Percentiles rank a stretch among this genome's conserved stretches.
These are phyloP conservation scores for Erpetoichthys calabaricus DNA, from an alignment of 2,797 vertebrate species.

Conservation along the genomic window DNA sequence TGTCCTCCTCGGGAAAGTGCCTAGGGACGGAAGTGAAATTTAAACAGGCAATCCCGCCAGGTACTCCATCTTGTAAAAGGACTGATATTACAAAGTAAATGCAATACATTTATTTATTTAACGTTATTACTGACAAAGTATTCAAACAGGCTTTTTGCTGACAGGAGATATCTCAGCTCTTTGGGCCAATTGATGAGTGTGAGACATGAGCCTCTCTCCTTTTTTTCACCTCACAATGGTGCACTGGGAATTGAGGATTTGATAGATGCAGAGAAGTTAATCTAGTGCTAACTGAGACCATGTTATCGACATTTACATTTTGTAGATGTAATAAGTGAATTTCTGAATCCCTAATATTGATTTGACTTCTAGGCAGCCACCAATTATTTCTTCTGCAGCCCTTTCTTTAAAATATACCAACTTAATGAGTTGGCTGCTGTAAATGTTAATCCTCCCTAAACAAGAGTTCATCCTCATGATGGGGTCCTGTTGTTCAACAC, in stretches of 20 bases:
- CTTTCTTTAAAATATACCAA: no score
- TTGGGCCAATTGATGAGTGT: constrained; percentile 30
- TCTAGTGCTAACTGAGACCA: constrained; percentile 2
- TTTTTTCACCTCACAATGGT: constrained; percentile 8
- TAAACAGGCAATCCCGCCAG: constrained; percentile 42
- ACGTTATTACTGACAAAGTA: constrained; percentile 43
- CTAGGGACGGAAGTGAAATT: constrained; percentile 43
- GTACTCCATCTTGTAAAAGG: constrained; percentile 44
- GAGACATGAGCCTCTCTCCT: constrained; percentile 16
- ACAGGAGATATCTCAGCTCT: constrained; percentile 31
- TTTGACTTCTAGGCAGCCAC: constrained; percentile 13
- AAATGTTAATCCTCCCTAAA: no score
- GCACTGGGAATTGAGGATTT: neutral
- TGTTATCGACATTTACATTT: constrained; percentile 10
- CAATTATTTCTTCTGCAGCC: constrained; percentile 9
- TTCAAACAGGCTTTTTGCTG: constrained; percentile 45
- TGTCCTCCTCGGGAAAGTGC: constrained; percentile 36
- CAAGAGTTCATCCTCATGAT: no score
- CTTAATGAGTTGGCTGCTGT: no score
- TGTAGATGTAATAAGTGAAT: constrained; percentile 1
- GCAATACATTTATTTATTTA: constrained; percentile 48
- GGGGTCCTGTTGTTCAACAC: no score
- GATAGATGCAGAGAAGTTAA: neutral
- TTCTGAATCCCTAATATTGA: constrained; percentile 5
- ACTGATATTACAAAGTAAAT: constrained; percentile 49